Percentiles rank a stretch among this genome's conserved stretches.
Conservation (phyloP, 2,113 vertebrate genomes). For the Raja brachyura region DNA sequence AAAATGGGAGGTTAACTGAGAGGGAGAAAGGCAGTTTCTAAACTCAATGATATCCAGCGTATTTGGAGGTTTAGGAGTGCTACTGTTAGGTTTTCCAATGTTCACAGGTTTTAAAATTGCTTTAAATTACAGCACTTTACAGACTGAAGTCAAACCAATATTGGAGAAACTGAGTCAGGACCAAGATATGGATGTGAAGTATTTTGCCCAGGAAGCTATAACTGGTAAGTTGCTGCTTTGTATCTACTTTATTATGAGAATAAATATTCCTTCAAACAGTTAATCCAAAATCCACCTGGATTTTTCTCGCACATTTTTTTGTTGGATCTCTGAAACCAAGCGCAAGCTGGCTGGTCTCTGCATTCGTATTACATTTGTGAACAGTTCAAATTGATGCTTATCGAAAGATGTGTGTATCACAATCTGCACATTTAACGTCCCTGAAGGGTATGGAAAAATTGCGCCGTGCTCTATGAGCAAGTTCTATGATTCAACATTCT, state of each 20-base stretch:
- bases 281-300: neutral
- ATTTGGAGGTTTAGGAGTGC: neutral
- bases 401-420: neutral
- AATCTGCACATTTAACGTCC: neutral
- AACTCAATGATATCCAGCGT: neutral
- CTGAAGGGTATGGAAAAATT: neutral
- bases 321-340: neutral
- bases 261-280: neutral
- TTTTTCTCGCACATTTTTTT: neutral
- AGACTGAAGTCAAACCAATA: constrained; percentile 75
- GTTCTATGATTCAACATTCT: neutral
- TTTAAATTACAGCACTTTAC: constrained; percentile 61
- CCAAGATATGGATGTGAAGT: constrained; percentile 83
- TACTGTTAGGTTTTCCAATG: neutral
- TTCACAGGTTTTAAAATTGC: neutral
- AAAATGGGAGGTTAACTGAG: neutral
- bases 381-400: no score
- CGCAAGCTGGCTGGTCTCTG: no score
- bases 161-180: constrained; percentile 76
- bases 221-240: constrained; percentile 59
- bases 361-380: neutral
- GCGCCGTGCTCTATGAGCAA: neutral
- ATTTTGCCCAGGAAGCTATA: constrained; percentile 84
- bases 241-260: neutral
- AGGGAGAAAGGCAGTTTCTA: neutral